A percentile compares a stretch with the other conserved stretches of the same genome.
phyloP scores from a whole-genome alignment of 2,113 vertebrate genomes.

The Laticauda colubrina region DNA sequence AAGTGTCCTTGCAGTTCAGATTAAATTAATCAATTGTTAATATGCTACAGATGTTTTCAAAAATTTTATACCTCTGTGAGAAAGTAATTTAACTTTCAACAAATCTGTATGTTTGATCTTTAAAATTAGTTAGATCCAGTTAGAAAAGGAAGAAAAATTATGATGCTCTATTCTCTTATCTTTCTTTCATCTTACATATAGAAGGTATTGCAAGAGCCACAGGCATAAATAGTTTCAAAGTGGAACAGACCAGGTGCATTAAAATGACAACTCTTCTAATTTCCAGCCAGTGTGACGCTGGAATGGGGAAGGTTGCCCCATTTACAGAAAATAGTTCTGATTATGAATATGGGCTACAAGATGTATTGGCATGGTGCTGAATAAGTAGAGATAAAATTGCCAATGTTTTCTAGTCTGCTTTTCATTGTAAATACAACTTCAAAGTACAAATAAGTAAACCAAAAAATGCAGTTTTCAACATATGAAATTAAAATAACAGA shows the following conservation, averaged over 20 bases:
- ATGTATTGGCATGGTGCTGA: not conserved
- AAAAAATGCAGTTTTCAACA: not conserved
- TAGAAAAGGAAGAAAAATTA: not conserved
- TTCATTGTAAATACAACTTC: not conserved
- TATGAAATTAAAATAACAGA: not conserved
- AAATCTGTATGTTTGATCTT: not conserved
- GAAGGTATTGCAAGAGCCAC: not conserved
- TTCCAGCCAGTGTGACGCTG: not conserved
- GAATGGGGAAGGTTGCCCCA: not conserved
- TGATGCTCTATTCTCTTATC: not conserved
- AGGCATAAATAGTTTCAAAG: not conserved
- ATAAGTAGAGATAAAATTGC: not conserved
- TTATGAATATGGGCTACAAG: not conserved
- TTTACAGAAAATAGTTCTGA: not conserved
- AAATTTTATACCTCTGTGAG: not conserved
- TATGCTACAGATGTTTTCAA: not conserved
- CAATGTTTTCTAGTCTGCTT: not conserved
- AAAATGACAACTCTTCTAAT: not conserved
- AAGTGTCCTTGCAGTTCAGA: not conserved
- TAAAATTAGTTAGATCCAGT: not conserved
- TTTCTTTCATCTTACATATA: not conserved
- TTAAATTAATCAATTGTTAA: not conserved
- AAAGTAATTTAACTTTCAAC: not conserved
- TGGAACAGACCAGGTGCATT: not conserved
- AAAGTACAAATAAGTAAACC: not conserved